phyloP scores from a whole-genome alignment of 2,888 invertebrate genomes.

The Silvanus unidentatus region DNA sequence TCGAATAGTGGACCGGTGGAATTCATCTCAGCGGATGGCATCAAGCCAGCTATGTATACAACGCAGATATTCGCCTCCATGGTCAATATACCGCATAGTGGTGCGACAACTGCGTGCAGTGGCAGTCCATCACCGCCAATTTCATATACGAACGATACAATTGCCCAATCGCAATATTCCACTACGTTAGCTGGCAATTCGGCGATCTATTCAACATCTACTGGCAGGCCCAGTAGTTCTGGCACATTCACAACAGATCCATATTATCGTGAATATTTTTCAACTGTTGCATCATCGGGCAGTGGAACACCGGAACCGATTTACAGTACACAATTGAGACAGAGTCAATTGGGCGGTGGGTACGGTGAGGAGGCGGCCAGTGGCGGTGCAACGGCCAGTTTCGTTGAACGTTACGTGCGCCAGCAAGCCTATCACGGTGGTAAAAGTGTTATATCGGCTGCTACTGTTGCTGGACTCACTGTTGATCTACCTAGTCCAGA shows the following conservation, averaged over 20 bases:
- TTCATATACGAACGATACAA: slow-evolving; percentile 44
- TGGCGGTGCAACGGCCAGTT: slow-evolving; percentile 57
- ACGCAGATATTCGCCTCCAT: slow-evolving; percentile 65
- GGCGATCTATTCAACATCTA: slow-evolving; percentile 42
- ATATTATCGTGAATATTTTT: slow-evolving; percentile 77
- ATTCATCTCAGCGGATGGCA: slow-evolving; percentile 48
- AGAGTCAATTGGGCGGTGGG: slow-evolving; percentile 52
- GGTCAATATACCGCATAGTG: slow-evolving; percentile 42
- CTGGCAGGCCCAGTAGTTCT: slow-evolving; percentile 43
- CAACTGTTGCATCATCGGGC: slow-evolving; percentile 53
- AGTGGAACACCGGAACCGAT: slow-evolving; percentile 53
- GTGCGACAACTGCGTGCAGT: no score
- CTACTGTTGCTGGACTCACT: slow-evolving; percentile 74
- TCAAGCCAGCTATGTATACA: slow-evolving; percentile 59
- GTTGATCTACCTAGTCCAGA: slow-evolving; percentile 94
- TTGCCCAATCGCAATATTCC: slow-evolving; percentile 28
- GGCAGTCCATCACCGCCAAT: slow-evolving; percentile 64
- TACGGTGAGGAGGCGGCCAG: slow-evolving; percentile 52
- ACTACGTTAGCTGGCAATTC: slow-evolving; percentile 43
- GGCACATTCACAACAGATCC: slow-evolving; percentile 64
- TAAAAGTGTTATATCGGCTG: slow-evolving; percentile 67
- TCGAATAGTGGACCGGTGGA: slow-evolving; percentile 47
- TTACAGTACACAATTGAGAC: slow-evolving; percentile 42
- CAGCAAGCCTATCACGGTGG: slow-evolving; percentile 63
- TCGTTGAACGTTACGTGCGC: slow-evolving; percentile 64